Evolutionary conservation across 2,888 invertebrate species (phyloP), one percentile per base, ranked within the genome.

Genomic region (Ditula angustiorana): DNA sequence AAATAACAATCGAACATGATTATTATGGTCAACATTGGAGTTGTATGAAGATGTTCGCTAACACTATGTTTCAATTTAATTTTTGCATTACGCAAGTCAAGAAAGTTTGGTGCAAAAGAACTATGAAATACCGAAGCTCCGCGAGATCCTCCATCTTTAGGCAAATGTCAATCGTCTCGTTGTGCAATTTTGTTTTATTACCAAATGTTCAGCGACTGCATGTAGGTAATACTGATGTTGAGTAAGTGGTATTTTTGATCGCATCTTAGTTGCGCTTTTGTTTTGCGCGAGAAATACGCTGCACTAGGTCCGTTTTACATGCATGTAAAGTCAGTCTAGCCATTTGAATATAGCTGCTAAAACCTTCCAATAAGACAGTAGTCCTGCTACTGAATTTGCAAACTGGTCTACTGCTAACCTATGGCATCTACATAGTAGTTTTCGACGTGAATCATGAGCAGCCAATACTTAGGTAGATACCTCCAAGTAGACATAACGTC

Each of bases 141-240:
- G 74, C 65, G 74, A 74, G 75, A 78, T 73, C 75, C 78, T 77
- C 72, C 70, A 69, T 78, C 78, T 80, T 80, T 79, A 80, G 78
- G 79, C 77, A 90, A 90, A 90, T 90, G 90, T 88, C 90, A 90
- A 90, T 88, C 79, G 86, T 79, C 72, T 75, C 70, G 79, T 90
- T 88, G 80, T 73, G 85, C 80, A 90, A 90, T 77, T 66, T 67
- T 81, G 80, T 85, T 85, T 86, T 88, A 87, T 88, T 89, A 81
- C 81, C 78, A 86, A 87, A 87, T 83, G 82, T 84, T 75, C 73
- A 72, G 81, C 11, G 56, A 28, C 26, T 56, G 61, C 37, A 21
- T 49, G 59, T 26, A 35, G 19, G 26, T 81, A 80, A 79, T 77
- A 78, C 70, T 73, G 69, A 69, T 67, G 76, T 85, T 86, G 81